Conservation (phyloP, 2,797 vertebrate species). For the Poliocrania exsul region DNA sequence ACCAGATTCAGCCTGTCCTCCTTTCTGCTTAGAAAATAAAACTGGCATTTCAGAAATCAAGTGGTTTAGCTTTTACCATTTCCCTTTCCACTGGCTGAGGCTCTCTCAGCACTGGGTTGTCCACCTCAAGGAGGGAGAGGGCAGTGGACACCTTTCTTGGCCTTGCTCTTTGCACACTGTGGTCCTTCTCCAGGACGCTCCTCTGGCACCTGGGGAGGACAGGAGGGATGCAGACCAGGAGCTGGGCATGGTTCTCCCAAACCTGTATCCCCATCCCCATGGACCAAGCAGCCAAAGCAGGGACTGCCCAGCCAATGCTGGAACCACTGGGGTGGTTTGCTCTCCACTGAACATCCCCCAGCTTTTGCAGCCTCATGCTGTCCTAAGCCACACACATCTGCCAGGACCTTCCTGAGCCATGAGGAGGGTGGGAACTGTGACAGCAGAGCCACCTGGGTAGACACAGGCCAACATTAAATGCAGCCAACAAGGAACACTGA, state of each 20-base stretch:
- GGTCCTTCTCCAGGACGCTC: not conserved
- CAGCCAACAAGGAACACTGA: accelerated
- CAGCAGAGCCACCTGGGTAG: not conserved
- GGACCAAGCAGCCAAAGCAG: not conserved
- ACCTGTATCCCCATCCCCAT: not conserved
- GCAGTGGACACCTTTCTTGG: not conserved
- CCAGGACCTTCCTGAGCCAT: not conserved
- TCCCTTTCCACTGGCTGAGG: not conserved
- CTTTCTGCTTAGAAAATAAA: not conserved
- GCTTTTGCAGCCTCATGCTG: not conserved
- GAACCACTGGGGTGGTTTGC: not conserved
- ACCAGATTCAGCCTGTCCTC: not conserved
- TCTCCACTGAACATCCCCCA: not conserved
- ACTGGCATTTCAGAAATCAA: not conserved
- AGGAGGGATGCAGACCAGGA: not conserved
- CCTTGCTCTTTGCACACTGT: too few species aligned
- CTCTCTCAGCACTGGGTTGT: not conserved
- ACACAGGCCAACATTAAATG: not conserved
- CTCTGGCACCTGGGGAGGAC: not conserved
- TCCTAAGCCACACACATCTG: accelerated
- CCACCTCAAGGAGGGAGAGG: not conserved
- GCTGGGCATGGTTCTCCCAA: not conserved
- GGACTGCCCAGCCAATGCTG: not conserved
- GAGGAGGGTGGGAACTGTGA: not conserved
- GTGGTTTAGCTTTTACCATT: not conserved